These are phyloP conservation scores for Drosophila cyrtoloma DNA, from an alignment of 2,888 invertebrate genomes.

Conservation along the genomic window DNA sequence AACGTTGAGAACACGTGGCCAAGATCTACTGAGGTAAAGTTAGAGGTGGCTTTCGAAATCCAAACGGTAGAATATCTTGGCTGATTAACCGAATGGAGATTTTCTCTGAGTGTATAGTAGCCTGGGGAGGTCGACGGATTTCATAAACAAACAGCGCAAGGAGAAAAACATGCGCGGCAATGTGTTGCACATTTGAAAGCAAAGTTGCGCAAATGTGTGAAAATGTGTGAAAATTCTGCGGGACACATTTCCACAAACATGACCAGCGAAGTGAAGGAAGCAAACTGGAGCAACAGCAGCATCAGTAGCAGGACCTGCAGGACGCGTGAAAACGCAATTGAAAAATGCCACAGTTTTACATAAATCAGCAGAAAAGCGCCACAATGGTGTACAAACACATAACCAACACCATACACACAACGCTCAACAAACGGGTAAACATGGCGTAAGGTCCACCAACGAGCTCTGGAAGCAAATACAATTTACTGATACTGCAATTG, in stretches of 20 bases:
- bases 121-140: conserved; percentile 7
- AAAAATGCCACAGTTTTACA: conserved; percentile 79
- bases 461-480: conserved; percentile 58
- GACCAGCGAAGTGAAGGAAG: conserved; percentile 32
- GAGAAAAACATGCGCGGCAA: conserved; percentile 56
- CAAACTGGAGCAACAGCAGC: conserved; percentile 30
- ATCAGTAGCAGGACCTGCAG: conserved; percentile 46
- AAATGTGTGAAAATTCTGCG: conserved; percentile 72
- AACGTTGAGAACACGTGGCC: background rate
- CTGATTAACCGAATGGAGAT: background rate
- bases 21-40: background rate
- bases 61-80: background rate
- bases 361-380: conserved; percentile 78
- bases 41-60: background rate
- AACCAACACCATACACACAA: conserved; percentile 32
- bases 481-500: conserved; percentile 71
- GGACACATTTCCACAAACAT: conserved; percentile 47
- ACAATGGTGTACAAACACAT: conserved; percentile 65
- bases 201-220: conserved; percentile 75
- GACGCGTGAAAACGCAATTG: conserved; percentile 73
- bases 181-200: conserved; percentile 78
- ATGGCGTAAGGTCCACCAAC: conserved; percentile 51
- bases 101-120: background rate
- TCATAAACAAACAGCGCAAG: conserved; percentile 44
- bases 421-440: conserved; percentile 53